These are phyloP conservation scores for Eremobia ochroleuca DNA, from an alignment of 2,888 invertebrate species.

Conservation along the genomic window DNA sequence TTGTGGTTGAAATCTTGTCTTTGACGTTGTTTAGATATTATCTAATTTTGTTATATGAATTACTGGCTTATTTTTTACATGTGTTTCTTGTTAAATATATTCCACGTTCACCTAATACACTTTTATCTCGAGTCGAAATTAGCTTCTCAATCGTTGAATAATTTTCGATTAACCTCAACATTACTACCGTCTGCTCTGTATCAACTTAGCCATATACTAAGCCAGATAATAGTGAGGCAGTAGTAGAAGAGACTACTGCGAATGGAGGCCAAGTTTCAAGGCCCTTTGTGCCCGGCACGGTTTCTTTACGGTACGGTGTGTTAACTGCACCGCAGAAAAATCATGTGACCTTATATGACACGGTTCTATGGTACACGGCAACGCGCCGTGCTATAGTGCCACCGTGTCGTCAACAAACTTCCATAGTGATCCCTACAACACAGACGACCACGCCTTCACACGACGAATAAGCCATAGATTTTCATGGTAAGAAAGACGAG, in stretches of 20 bases:
- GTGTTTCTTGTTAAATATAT: neutral
- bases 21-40: neutral
- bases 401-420: neutral
- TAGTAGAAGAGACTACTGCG: too few relatives aligned
- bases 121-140: neutral
- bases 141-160: neutral
- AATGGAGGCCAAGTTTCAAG: neutral
- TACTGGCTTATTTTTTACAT: neutral
- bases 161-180: neutral
- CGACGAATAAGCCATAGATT: neutral
- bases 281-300: neutral
- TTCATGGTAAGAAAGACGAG: neutral
- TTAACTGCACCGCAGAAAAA: neutral
- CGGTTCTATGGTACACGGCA: neutral
- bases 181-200: neutral
- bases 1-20: neutral
- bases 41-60: neutral
- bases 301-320: neutral
- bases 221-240: neutral
- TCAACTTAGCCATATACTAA: neutral
- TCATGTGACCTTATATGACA: neutral
- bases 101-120: neutral
- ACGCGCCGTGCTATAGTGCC: neutral
- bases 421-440: neutral
- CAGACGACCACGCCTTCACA: neutral